Conservation (phyloP, 2,888 invertebrate genomes). For the Serrognathus titanus region DNA sequence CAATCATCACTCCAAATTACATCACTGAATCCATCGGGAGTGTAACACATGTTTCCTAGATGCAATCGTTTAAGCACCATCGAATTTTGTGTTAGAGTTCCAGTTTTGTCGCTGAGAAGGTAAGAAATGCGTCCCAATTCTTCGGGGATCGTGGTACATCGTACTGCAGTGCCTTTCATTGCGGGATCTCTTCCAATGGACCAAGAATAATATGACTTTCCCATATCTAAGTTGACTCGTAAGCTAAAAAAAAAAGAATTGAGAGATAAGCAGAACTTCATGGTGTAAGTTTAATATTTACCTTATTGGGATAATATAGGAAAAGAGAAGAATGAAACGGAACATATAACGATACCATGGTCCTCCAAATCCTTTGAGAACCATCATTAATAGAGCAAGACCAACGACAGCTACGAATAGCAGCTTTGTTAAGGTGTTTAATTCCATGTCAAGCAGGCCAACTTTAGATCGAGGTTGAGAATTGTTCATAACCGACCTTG, state of each 20-base stretch:
- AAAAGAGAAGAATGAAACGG: conserved; percentile 93
- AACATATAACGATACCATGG: conserved; percentile 97
- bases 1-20: conserved; percentile 40
- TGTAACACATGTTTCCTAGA: conserved; percentile 88
- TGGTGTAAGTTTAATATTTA: conserved; percentile 40
- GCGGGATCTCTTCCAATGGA: conserved; percentile 90
- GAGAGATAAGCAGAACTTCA: not conserved
- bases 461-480: conserved; percentile 94
- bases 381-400: conserved; percentile 91
- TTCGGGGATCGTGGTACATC: conserved; percentile 98
- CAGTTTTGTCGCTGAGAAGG: conserved; percentile 97
- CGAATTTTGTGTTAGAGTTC: conserved; percentile 97
- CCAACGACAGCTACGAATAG: conserved; percentile 88
- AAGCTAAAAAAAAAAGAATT: conserved; percentile 58
- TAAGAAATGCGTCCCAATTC: conserved; percentile 96
- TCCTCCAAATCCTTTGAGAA: conserved; percentile 92
- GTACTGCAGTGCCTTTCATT: conserved; percentile 91
- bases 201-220: conserved; percentile 97
- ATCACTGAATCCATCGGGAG: conserved; percentile 82
- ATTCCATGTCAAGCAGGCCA: conserved; percentile 91
- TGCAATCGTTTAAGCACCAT: conserved; percentile 98
- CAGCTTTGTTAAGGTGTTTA: conserved; percentile 95
- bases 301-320: conserved; percentile 98
- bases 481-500: conserved; percentile 98
- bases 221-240: conserved; percentile 97